Conservation (phyloP, 2,797 vertebrate genomes). For the Peromyscus melanophrys region DNA sequence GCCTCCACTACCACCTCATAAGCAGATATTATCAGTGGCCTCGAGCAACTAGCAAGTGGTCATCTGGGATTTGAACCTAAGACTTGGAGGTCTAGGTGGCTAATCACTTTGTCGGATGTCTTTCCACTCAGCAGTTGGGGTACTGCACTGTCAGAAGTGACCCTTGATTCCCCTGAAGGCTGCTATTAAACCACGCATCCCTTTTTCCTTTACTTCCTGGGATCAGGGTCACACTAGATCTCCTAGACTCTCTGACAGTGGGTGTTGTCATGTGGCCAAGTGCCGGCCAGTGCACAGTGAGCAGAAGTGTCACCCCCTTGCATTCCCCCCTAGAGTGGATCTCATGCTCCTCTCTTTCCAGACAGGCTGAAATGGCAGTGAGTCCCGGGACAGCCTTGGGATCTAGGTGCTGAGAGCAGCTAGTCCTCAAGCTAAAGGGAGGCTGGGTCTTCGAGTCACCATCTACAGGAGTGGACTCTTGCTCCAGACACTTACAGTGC, state of each 20-base stretch:
- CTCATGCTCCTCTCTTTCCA: neutral
- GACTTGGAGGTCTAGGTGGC: neutral
- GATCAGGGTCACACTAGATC: neutral
- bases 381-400: neutral
- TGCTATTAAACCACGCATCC: neutral
- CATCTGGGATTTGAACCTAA: slow-evolving; percentile 15
- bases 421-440: slow-evolving; percentile 2
- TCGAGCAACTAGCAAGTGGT: neutral
- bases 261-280: neutral
- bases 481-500: neutral
- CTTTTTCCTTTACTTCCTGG: slow-evolving; percentile 10
- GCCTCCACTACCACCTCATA: neutral
- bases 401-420: neutral
- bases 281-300: neutral
- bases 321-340: neutral
- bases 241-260: neutral
- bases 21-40: neutral
- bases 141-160: neutral
- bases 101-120: neutral
- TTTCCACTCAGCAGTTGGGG: neutral
- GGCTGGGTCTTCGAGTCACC: neutral
- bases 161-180: neutral
- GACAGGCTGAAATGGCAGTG: neutral
- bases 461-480: neutral
- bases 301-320: neutral